Evolutionary conservation across 2,797 vertebrate species (phyloP).

Genomic region (Clarias fuscus): DNA sequence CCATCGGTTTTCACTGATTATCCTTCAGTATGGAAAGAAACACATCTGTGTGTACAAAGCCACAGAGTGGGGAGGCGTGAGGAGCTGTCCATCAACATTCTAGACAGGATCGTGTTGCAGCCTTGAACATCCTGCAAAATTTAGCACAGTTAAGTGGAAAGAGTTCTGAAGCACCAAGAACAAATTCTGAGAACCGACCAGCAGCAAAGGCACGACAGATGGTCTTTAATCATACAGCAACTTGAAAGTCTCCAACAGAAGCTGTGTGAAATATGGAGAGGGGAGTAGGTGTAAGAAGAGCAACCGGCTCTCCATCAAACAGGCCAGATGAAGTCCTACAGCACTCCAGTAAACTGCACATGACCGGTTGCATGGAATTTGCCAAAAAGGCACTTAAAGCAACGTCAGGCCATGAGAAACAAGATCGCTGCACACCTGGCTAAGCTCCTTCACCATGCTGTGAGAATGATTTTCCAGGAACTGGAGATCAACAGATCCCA

Average conservation of each 20-base stretch:
- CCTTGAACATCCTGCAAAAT: not conserved
- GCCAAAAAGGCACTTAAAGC: constrained; percentile 13
- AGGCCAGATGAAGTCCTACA: not conserved
- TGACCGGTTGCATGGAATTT: not conserved
- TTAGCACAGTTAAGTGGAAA: not conserved
- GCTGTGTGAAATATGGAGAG: not conserved
- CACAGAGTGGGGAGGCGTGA: not conserved
- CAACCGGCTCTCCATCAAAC: not conserved
- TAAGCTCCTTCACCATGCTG: not conserved
- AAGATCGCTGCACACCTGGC: not conserved
- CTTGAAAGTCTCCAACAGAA: not conserved
- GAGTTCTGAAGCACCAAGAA: not conserved
- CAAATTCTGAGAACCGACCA: not conserved
- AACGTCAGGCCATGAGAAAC: not conserved
- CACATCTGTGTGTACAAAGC: not conserved
- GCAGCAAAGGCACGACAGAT: not conserved
- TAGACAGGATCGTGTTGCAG: not conserved
- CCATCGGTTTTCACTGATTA: not conserved
- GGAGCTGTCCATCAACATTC: not conserved
- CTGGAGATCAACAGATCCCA: not conserved
- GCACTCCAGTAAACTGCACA: not conserved
- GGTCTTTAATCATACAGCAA: not conserved
- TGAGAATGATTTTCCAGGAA: not conserved
- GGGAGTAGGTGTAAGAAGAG: not conserved
- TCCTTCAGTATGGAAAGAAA: not conserved